A percentile compares a stretch with the other conserved stretches of the same genome.
These are phyloP conservation scores for Urocitellus parryii DNA, from an alignment of 2,113 vertebrate species.

Conservation along the genomic window DNA sequence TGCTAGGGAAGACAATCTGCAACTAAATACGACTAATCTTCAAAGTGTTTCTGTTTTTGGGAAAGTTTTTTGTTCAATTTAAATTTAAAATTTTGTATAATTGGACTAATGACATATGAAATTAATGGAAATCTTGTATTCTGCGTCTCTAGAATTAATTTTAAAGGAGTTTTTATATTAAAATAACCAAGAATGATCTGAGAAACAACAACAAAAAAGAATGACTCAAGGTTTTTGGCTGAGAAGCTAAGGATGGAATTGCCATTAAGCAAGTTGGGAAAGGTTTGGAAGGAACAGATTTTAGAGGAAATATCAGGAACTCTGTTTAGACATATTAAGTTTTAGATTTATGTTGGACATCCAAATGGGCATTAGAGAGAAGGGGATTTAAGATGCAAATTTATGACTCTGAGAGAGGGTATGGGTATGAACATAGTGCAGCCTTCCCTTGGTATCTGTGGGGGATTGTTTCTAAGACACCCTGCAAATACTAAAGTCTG, in stretches of 20 bases:
- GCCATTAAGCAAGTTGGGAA: background rate
- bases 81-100: constrained; percentile 48
- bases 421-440: background rate
- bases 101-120: constrained; percentile 43
- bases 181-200: background rate
- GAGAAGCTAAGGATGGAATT: constrained; percentile 24
- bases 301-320: background rate
- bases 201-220: background rate
- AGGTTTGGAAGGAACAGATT: background rate
- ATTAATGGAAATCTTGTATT: constrained; percentile 13
- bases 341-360: background rate
- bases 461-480: background rate
- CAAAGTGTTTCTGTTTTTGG: background rate
- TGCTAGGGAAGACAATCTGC: background rate
- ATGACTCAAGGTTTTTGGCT: background rate
- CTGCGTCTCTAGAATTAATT: constrained; percentile 29
- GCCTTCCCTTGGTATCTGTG: background rate
- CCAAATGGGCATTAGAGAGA: background rate
- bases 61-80: constrained; percentile 29
- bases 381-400: background rate
- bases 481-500: background rate
- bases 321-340: background rate
- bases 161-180: constrained; percentile 33
- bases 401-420: background rate
- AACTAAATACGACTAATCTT: constrained; percentile 15